Conservation (phyloP, 2,797 vertebrate genomes). For the Propithecus deckenii region DNA sequence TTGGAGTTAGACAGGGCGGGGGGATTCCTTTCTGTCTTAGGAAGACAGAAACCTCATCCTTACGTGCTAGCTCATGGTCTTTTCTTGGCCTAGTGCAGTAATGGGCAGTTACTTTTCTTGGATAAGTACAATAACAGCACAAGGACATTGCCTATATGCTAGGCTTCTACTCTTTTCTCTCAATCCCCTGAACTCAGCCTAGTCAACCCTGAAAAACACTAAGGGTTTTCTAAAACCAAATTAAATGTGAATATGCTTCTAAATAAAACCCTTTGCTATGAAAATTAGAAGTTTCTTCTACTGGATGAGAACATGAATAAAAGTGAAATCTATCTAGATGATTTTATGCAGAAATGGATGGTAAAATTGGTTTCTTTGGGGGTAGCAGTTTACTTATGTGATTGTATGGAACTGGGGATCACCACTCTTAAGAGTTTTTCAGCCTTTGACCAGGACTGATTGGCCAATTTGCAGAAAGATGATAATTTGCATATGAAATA, state of each 20-base stretch:
- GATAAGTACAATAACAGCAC: background rate
- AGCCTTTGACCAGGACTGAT: background rate
- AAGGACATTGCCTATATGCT: background rate
- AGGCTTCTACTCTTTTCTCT: background rate
- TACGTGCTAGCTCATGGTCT: background rate
- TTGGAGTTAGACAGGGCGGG: background rate
- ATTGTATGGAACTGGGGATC: background rate
- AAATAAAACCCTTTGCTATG: constrained; percentile 30
- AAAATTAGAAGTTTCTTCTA: background rate
- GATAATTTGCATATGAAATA: background rate
- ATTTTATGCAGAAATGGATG: background rate
- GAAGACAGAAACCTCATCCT: background rate
- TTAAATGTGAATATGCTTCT: constrained; percentile 5
- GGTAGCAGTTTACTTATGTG: background rate
- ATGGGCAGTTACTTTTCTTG: background rate
- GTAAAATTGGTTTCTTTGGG: background rate
- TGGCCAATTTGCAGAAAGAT: background rate
- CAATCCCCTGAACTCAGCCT: background rate
- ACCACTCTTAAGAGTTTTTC: background rate
- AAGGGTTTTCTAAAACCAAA: constrained; percentile 16
- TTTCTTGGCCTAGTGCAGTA: background rate
- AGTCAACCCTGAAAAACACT: background rate
- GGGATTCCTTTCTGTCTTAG: background rate
- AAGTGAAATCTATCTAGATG: background rate
- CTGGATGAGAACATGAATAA: background rate